A percentile compares a stretch with the other conserved stretches of the same genome.
phyloP scores from a whole-genome alignment of 2,888 invertebrate species.

The Penaeus monodon region DNA sequence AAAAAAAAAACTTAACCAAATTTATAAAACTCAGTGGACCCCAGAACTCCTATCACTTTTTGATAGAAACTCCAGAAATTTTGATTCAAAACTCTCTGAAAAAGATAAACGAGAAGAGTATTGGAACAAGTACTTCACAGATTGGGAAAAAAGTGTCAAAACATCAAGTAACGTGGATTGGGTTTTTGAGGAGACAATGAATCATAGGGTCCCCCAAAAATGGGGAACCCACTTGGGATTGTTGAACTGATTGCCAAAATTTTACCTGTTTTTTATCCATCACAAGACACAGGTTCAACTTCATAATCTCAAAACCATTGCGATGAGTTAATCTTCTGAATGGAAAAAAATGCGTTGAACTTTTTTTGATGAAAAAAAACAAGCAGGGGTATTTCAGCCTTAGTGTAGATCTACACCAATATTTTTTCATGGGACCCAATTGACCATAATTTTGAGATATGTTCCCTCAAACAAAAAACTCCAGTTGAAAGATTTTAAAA shows the following conservation, averaged over 20 bases:
- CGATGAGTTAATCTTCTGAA: constrained; percentile 66
- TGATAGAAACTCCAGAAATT: constrained; percentile 39
- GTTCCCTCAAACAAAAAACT: constrained; percentile 25
- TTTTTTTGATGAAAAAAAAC: constrained; percentile 64
- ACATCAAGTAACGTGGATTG: constrained; percentile 44
- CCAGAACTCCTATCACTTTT: constrained; percentile 38
- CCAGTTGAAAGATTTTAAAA: constrained; percentile 31
- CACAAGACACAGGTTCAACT: constrained; percentile 17
- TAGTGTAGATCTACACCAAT: constrained; percentile 65
- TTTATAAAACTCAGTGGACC: constrained; percentile 39
- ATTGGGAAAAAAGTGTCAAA: constrained; percentile 25
- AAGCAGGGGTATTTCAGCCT: constrained; percentile 64
- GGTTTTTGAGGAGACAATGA: constrained; percentile 49
- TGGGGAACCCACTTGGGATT: constrained; percentile 42
- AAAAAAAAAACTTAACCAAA: constrained; percentile 12
- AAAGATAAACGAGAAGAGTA: constrained; percentile 31
- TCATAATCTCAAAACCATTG: constrained; percentile 66
- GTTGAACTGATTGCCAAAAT: constrained; percentile 36
- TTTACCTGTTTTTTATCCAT: constrained; percentile 16
- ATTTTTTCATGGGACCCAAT: constrained; percentile 45
- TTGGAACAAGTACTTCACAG: constrained; percentile 39
- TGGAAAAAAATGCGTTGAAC: constrained; percentile 56
- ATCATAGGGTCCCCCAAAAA: constrained; percentile 51
- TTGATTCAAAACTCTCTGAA: constrained; percentile 42
- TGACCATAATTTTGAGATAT: constrained; percentile 41